Evolutionary conservation across 2,797 vertebrate genomes (phyloP), one percentile per base, ranked within the genome.

Genomic region (Ctenochaetus hawaiiensis): DNA sequence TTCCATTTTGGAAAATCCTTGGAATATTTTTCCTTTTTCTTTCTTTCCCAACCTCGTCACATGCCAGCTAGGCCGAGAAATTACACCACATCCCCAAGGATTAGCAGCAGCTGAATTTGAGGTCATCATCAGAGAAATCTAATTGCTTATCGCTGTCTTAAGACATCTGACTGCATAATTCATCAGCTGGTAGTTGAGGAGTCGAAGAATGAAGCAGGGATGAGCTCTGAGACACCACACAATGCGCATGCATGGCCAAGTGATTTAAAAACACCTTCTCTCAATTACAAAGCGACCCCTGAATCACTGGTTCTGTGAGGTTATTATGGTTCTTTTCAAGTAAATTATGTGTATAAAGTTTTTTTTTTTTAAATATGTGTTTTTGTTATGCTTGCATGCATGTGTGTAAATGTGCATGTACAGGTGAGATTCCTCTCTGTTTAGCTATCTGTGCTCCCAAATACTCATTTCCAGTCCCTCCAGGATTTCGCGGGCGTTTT

Each of bases 31-130:
- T 9, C 66, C 8, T 43, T 54, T 49, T 72, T 34, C 37, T 18
- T 8, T 14, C 7, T 30, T 80, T 72, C 72, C 43, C 4, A 14
- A 76, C 76, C 58, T 71, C 75, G 10, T 80, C 81, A 52, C 95
- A 93, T 94, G 95, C 94, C 93, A 81, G 86, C 41, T 5, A 81
- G 65, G 75, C 86, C 78, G 48, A 66, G 76, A 68, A 86, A 87
- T 75, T 75, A 82, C 84, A 84, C 92, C 78, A 44, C 62, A 67
- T 82, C 75, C 77, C 76, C 20, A 8, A 68, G 61, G 74, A 87
- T n/a, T n/a, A 44, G 14, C 78, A 47, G 79, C 72, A 44, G 81
- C 75, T 60, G 44, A 66, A 70, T 85, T 63, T 72, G 48, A 92
- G 78, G 84, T 79, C 64, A 73, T 65, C 73, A 30, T 75, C 69